Evolutionary conservation across 2,113 vertebrate species (phyloP).

Genomic region (Vombatus ursinus): DNA sequence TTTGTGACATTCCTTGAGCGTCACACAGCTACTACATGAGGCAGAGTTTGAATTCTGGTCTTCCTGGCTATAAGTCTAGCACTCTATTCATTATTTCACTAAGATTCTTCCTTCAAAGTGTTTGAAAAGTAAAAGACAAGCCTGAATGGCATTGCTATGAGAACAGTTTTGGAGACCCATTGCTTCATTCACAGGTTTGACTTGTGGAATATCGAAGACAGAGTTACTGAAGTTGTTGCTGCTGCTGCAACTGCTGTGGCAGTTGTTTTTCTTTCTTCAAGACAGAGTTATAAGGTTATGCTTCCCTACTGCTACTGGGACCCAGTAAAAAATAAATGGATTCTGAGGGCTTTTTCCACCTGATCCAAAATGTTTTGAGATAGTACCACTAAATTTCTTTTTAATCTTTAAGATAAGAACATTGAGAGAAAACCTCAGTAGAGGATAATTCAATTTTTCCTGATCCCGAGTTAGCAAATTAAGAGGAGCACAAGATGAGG

Average conservation of each 20-base stretch:
- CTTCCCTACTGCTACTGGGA: background rate
- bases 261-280: background rate
- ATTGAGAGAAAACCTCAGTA: background rate
- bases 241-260: background rate
- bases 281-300: background rate
- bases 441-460: background rate
- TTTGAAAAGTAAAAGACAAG: background rate
- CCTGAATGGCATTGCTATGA: background rate
- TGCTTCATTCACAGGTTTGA: background rate
- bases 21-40: background rate
- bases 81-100: background rate
- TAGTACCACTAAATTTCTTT: background rate
- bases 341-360: background rate
- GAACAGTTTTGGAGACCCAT: background rate
- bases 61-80: background rate
- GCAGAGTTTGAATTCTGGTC: background rate
- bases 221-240: background rate
- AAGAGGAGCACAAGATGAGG: background rate
- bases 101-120: background rate
- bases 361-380: background rate
- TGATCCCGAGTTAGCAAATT: background rate
- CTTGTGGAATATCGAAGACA: background rate
- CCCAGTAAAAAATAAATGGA: background rate
- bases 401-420: background rate
- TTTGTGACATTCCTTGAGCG: background rate